Base-by-base conservation (phyloP, 2,113 vertebrate species). In the Orcinus orca region DNA sequence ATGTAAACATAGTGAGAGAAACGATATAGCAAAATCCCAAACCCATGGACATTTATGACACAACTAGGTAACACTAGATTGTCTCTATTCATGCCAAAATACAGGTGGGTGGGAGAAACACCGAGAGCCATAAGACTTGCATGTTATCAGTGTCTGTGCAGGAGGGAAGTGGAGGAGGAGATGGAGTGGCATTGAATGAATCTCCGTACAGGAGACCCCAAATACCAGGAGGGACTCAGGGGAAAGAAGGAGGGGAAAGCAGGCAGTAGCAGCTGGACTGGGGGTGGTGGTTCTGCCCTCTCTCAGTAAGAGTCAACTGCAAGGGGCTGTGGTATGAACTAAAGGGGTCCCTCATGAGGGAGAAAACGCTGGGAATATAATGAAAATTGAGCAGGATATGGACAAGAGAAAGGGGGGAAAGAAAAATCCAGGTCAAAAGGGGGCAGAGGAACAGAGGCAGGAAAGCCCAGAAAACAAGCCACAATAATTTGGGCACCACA, bases 401-500 rank as follows among this genome's bases (percentile, higher is more conserved):
- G 21, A 62, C 21, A 68, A 20, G 14, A 71, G 53, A 60, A 70
- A 60, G 36, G 53, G 20, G 44, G 20, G 63, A 63, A 90, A 65
- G 17, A n/a, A 33, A 62, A 55, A n/a, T 25, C 31, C 21, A 10
- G 29, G 6, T 60, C 65, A 91, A 58, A 80, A 55, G 18, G 6
- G 12, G 53, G 36, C 13, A 82, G 65, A 36, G 65, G 38, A 47
- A 47, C 63, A 81, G 50, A 44, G 21, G 77, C 14, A 47, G 55
- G 13, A 88, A 60, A 62, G 29, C 31, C 70, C 38, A 26, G 31
- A 25, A 81, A 44, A 70, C 18, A 23, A 70, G 26, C 3, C 20
- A 8, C 1, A 4, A 1, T n/a, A 71, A 21, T 20, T 47, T 58
- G 18, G 65, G 6, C 36, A 0, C 38, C 1, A 0, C 23, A 21